Evolutionary conservation across 2,888 invertebrate species (phyloP).

Genomic region (Laothoe populi): DNA sequence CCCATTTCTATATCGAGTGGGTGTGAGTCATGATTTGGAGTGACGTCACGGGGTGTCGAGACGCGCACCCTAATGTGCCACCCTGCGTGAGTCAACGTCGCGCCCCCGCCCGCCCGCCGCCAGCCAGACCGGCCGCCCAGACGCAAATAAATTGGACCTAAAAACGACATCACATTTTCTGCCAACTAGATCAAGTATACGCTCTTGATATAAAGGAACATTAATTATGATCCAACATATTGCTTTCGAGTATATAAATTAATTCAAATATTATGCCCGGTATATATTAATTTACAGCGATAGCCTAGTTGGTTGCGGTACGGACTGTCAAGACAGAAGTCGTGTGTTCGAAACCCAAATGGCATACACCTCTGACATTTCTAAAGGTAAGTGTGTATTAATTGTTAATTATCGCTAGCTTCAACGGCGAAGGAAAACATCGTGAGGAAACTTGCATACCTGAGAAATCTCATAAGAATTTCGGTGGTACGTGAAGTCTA

Average conservation of each 20-base stretch:
- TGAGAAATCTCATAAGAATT: too few species aligned
- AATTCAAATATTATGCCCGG: not conserved
- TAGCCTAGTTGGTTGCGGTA: too few species aligned
- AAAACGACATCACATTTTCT: slow-evolving; percentile 37
- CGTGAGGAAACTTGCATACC: too few species aligned
- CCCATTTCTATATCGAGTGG: slow-evolving; percentile 53
- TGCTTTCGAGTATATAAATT: too few species aligned
- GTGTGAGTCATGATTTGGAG: slow-evolving; percentile 61
- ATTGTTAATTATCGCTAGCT: too few species aligned
- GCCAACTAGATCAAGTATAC: slow-evolving; percentile 24
- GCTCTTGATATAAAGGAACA: slow-evolving; percentile 9
- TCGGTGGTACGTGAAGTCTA: too few species aligned
- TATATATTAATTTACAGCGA: too few species aligned
- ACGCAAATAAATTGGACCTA: slow-evolving; percentile 55
- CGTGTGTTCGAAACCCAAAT: too few species aligned
- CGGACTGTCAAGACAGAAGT: too few species aligned
- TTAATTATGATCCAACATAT: not conserved
- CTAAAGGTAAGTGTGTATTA: too few species aligned
- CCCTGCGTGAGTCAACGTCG: slow-evolving; percentile 63
- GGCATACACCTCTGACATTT: too few species aligned
- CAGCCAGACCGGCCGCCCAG: slow-evolving; percentile 51
- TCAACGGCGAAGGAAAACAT: too few species aligned
- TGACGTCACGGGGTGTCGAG: slow-evolving; percentile 71
- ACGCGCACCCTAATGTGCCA: slow-evolving; percentile 63
- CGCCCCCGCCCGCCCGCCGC: slow-evolving; percentile 47